Evolutionary conservation across 2,888 invertebrate genomes (phyloP).

Genomic region (Miltochrista miniata): DNA sequence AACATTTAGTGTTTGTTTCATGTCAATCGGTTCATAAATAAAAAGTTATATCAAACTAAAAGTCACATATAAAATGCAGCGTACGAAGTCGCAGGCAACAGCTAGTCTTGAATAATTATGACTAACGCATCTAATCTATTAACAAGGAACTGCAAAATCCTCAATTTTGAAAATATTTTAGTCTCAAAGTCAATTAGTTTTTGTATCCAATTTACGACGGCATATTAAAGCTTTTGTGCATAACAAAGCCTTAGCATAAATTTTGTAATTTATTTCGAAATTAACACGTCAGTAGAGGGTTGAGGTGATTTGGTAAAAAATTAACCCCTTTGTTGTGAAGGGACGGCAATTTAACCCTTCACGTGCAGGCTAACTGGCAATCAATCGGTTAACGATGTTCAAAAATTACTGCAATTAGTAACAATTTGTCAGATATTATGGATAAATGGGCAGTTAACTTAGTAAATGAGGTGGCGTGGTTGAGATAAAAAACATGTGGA

Average conservation of each 20-base stretch:
- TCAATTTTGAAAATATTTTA: no score
- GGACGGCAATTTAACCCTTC: conserved; percentile 50
- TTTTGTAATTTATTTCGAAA: conserved; percentile 63
- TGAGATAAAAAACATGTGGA: neutral
- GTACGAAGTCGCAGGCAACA: no score
- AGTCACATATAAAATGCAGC: no score
- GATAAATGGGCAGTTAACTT: conserved; percentile 22
- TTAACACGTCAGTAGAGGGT: conserved; percentile 72
- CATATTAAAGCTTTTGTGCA: conserved; percentile 26
- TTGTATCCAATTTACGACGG: conserved; percentile 14
- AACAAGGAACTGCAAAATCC: no score
- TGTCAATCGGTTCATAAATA: no score
- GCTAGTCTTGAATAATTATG: no score
- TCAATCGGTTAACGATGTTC: conserved; percentile 61
- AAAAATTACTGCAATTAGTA: conserved; percentile 53
- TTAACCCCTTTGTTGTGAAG: conserved; percentile 62
- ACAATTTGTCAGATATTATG: conserved; percentile 41
- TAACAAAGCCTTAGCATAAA: conserved; percentile 35
- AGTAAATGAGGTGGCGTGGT: conserved; percentile 13
- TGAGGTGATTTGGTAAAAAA: conserved; percentile 55
- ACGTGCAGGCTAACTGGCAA: conserved; percentile 53
- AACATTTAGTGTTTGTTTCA: no score
- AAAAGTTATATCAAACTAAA: no score
- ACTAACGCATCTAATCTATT: no score
- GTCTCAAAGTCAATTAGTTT: no score